Evolutionary conservation across 2,797 vertebrate species (phyloP).

Genomic region (Lophotriccus pileatus): DNA sequence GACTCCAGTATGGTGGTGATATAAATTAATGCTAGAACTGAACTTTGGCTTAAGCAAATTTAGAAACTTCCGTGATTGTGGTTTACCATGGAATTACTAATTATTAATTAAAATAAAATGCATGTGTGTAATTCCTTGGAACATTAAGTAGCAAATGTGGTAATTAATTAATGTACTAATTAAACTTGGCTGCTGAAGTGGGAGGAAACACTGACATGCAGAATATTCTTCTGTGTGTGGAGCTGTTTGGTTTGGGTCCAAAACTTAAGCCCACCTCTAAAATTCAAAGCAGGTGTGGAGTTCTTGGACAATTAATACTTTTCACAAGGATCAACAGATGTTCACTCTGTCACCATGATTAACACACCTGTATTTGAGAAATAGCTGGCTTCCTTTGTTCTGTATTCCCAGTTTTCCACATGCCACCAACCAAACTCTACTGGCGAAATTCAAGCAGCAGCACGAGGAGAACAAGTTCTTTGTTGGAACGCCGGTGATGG

Average conservation of each 20-base stretch:
- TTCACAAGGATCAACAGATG: background rate
- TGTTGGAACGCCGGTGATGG: slow-evolving; percentile 92
- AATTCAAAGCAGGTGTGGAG: background rate
- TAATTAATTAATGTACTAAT: background rate
- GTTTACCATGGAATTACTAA: background rate
- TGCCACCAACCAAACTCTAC: slow-evolving; percentile 92
- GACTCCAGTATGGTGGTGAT: background rate
- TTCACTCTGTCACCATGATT: background rate
- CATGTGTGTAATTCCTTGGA: background rate
- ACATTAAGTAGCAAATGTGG: background rate
- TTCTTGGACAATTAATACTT: background rate
- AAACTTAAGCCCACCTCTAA: background rate
- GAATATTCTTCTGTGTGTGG: background rate
- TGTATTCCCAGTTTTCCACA: slow-evolving; percentile 87
- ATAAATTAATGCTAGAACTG: background rate
- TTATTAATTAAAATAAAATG: background rate
- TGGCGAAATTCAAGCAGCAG: slow-evolving; percentile 98
- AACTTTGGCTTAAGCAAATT: background rate
- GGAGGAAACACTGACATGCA: background rate
- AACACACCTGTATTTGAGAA: background rate
- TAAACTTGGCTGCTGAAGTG: background rate
- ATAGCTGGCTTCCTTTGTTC: background rate
- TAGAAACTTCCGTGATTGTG: background rate
- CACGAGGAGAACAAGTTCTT: slow-evolving; percentile 95
- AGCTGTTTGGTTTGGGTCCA: background rate